Evolutionary conservation across 2,888 invertebrate genomes (phyloP).

Genomic region (Pollenia labialis): DNA sequence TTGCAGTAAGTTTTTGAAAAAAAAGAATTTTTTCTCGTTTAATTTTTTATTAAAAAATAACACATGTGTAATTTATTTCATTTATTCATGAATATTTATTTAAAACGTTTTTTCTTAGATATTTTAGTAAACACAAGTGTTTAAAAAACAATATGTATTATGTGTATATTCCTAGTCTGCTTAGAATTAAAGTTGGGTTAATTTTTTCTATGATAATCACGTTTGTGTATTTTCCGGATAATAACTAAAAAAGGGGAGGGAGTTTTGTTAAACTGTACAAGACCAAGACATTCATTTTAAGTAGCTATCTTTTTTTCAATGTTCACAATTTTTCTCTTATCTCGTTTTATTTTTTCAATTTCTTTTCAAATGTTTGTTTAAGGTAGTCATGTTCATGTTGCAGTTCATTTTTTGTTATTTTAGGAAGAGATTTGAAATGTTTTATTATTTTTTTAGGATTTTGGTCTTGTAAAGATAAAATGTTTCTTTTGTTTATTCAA

Average conservation of each 20-base stretch:
- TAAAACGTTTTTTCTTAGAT: slow-evolving; percentile 5
- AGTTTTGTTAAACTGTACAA: slow-evolving; percentile 40
- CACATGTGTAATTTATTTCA: not conserved
- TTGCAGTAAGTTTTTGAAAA: slow-evolving; percentile 90
- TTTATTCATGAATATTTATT: slow-evolving; percentile 42
- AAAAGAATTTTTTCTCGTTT: slow-evolving; percentile 5
- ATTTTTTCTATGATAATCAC: slow-evolving; percentile 27
- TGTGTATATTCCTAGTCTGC: slow-evolving; percentile 11
- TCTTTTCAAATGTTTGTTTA: slow-evolving; percentile 52
- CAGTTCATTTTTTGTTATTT: slow-evolving; percentile 5
- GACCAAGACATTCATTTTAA: slow-evolving; percentile 64
- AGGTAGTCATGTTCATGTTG: slow-evolving; percentile 60
- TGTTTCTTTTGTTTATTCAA: slow-evolving; percentile 47
- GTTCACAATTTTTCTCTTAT: slow-evolving; percentile 36
- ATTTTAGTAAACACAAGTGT: slow-evolving; percentile 54
- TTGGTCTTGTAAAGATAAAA: slow-evolving; percentile 49
- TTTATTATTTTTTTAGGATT: slow-evolving; percentile 14
- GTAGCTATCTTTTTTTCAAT: slow-evolving; percentile 4
- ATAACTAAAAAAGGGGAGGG: slow-evolving; percentile 14
- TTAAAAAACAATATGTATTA: slow-evolving; percentile 16
- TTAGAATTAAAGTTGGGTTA: slow-evolving; percentile 19
- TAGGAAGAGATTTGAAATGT: slow-evolving; percentile 19
- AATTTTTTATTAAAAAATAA: not conserved
- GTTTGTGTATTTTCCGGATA: slow-evolving; percentile 30
- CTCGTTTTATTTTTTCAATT: slow-evolving; percentile 19